Evolutionary conservation across 2,113 vertebrate species (phyloP).

Genomic region (Calonectris borealis): DNA sequence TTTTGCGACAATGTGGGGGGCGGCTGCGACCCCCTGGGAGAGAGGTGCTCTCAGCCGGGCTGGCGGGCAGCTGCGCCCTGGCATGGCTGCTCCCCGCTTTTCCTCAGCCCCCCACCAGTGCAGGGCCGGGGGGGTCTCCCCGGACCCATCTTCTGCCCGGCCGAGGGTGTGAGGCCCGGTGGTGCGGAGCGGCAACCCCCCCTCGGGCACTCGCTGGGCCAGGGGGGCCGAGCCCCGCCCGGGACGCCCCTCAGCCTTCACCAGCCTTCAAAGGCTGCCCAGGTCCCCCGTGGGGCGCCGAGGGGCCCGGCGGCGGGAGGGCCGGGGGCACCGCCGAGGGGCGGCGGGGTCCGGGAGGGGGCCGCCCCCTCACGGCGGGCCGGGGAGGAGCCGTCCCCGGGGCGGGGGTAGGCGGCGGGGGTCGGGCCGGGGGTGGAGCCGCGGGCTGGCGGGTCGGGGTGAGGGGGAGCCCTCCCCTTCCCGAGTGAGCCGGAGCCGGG

Average conservation of each 20-base stretch:
- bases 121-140: background rate
- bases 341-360: background rate
- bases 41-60: background rate
- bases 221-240: background rate
- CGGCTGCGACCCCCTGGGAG: too few relatives aligned
- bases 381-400: background rate
- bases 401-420: background rate
- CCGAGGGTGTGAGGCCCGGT: background rate
- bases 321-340: background rate
- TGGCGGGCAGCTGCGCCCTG: background rate
- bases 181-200: background rate
- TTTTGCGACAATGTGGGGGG: background rate
- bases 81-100: background rate
- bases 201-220: background rate
- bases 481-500: background rate
- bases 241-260: background rate
- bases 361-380: background rate
- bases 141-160: too few relatives aligned
- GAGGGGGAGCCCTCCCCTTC: background rate
- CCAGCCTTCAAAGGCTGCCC: background rate
- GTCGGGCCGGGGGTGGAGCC: too few relatives aligned
- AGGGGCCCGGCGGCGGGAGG: too few relatives aligned
- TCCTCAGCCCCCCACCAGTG: fast-evolving
- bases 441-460: too few relatives aligned
- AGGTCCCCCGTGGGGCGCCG: background rate